phyloP scores from a whole-genome alignment of 2,113 vertebrate species.

The Ceyx cyanopectus region DNA sequence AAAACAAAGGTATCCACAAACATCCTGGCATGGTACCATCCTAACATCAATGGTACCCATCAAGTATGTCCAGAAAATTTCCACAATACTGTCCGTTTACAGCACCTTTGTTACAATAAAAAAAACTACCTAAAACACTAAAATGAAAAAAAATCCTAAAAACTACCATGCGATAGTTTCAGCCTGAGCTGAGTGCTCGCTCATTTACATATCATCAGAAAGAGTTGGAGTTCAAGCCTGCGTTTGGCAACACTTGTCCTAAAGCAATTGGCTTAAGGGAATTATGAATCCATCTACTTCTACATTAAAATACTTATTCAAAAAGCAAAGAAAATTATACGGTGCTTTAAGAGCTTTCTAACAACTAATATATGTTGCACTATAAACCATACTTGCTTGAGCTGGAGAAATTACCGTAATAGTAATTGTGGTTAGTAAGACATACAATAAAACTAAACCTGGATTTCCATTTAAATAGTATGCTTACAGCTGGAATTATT shows the following conservation, averaged over 20 bases:
- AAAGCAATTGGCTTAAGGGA: background rate
- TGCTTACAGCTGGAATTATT: slow-evolving; percentile 61
- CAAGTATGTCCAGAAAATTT: background rate
- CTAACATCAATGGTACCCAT: background rate
- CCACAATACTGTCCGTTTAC: background rate
- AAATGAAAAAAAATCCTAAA: background rate
- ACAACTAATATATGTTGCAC: background rate
- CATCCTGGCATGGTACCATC: accelerated
- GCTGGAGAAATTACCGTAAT: background rate
- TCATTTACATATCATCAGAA: background rate
- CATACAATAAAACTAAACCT: slow-evolving; percentile 39
- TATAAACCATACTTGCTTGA: background rate
- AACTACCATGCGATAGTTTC: background rate
- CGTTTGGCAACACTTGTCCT: background rate
- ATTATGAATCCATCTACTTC: background rate
- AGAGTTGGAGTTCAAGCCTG: background rate
- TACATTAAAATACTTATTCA: background rate
- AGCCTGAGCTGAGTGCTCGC: background rate
- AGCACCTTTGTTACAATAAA: background rate
- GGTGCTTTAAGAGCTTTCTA: background rate
- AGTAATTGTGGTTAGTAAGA: slow-evolving; percentile 30
- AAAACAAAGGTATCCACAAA: background rate
- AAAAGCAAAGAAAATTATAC: background rate
- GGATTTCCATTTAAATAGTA: slow-evolving; percentile 77
- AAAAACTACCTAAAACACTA: no score